These are phyloP conservation scores for Rhea pennata DNA, from an alignment of 2,113 vertebrate genomes.

Conservation along the genomic window DNA sequence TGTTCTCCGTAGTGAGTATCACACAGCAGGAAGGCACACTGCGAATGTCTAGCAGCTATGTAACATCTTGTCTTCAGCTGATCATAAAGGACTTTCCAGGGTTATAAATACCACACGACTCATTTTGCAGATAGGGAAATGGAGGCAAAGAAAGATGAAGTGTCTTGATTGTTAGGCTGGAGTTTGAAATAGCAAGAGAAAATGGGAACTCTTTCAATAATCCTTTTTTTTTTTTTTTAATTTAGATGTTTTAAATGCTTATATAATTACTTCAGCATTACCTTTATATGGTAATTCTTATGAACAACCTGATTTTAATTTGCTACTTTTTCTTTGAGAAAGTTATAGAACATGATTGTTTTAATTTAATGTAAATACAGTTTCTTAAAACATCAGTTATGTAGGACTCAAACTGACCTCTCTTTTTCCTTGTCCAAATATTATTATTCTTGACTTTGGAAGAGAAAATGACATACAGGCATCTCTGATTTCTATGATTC, in stretches of 20 bases:
- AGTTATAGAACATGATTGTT: neutral
- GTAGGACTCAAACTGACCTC: neutral
- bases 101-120: neutral
- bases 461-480: neutral
- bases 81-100: constrained; percentile 5
- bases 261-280: neutral
- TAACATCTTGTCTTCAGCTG: constrained; percentile 10
- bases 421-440: neutral
- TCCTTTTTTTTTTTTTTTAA: neutral
- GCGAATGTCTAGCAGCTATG: constrained; percentile 46
- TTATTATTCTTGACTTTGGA: neutral
- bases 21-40: neutral
- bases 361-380: neutral
- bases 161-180: neutral
- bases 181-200: neutral
- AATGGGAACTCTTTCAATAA: neutral
- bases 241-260: neutral
- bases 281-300: neutral
- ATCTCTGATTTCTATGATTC: neutral
- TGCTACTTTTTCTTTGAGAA: neutral
- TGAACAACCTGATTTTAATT: neutral
- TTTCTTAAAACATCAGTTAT: neutral
- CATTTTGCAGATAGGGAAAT: neutral
- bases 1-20: constrained; percentile 33
- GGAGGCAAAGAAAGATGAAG: neutral